phyloP scores from a whole-genome alignment of 2,888 invertebrate genomes.

The Steromphala cineraria region DNA sequence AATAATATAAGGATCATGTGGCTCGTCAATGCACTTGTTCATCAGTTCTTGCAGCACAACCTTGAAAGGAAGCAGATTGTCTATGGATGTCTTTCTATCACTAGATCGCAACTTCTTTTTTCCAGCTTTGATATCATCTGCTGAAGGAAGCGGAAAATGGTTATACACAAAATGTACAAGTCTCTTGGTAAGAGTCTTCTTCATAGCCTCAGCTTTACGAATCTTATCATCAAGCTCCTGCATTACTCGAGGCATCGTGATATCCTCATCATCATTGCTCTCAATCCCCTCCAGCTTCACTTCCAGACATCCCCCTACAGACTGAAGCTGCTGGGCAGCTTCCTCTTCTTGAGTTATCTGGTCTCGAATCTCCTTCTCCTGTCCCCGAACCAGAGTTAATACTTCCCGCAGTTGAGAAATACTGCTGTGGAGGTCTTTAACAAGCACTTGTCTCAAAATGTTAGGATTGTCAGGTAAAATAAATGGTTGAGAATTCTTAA shows the following conservation, averaged over 20 bases:
- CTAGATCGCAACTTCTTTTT: conserved; percentile 40
- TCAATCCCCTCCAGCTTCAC: neutral
- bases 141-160: conserved; percentile 48
- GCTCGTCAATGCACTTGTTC: conserved; percentile 54
- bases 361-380: conserved; percentile 9
- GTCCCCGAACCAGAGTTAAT: conserved; percentile 23
- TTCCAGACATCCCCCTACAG: neutral
- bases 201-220: conserved; percentile 23
- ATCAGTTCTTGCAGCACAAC: conserved; percentile 53
- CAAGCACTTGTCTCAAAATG: conserved; percentile 27
- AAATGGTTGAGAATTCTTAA: conserved; percentile 1
- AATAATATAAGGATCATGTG: conserved; percentile 59
- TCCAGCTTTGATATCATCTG: conserved; percentile 40
- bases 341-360: neutral
- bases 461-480: conserved; percentile 9
- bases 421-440: conserved; percentile 29
- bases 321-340: neutral
- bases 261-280: neutral
- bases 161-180: conserved; percentile 39
- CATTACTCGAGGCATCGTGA: neutral
- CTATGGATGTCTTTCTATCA: neutral
- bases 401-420: conserved; percentile 32
- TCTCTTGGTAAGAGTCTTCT: conserved; percentile 22
- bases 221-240: conserved; percentile 29
- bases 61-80: conserved; percentile 25